Evolutionary conservation across 2,113 vertebrate genomes (phyloP).

Genomic region (Cyprinodon brontotheroides): DNA sequence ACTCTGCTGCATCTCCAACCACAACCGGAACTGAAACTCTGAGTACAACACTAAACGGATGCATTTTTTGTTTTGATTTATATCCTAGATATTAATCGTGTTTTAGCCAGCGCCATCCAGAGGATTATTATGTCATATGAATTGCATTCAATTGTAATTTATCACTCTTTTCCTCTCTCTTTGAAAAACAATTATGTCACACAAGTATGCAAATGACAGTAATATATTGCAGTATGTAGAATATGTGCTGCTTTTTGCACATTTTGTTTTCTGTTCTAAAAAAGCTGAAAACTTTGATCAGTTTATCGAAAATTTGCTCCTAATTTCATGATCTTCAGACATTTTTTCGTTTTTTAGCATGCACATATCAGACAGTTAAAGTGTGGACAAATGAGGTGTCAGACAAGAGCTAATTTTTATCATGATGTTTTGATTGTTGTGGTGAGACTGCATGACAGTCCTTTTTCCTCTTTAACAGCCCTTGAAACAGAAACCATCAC

Average conservation of each 20-base stretch:
- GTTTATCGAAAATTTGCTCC: background rate
- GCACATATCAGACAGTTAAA: background rate
- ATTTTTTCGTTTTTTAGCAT: background rate
- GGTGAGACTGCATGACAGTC: background rate
- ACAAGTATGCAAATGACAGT: slow-evolving; percentile 2
- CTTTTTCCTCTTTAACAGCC: slow-evolving; percentile 13
- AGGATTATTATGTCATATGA: background rate
- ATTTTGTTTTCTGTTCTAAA: background rate
- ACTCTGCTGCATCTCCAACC: background rate
- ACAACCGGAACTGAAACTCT: slow-evolving; percentile 11
- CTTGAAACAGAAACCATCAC: slow-evolving; percentile 28
- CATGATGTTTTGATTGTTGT: background rate
- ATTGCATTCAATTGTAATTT: background rate
- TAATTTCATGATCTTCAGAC: background rate
- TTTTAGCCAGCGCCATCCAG: background rate
- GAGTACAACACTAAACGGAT: background rate
- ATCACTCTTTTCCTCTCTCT: too few relatives aligned
- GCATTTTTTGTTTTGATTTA: background rate
- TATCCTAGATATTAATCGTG: background rate
- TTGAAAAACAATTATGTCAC: background rate
- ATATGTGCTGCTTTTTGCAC: background rate
- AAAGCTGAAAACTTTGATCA: background rate
- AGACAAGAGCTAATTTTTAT: background rate
- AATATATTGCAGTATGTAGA: background rate
- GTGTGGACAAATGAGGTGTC: background rate